Base-by-base conservation (phyloP, 1,140 invertebrate species). In the Telenomus remus region DNA sequence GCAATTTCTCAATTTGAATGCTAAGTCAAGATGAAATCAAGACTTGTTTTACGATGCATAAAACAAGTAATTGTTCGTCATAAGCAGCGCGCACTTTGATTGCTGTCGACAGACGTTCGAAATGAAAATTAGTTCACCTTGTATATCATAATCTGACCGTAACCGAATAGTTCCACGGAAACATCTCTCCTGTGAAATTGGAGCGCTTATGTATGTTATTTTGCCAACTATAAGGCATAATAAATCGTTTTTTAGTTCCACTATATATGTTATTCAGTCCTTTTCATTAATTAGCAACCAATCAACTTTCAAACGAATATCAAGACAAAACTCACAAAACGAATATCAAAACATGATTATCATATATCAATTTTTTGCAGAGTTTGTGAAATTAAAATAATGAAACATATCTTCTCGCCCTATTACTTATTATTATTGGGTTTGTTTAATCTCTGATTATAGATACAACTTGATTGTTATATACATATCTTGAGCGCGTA, bases 401-500 rank as follows among this genome's bases (percentile, higher is more conserved):
- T 27, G n/a, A 27, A 27, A 27, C 19, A 27, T 27, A 27, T 27
- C 19, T 27, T 63, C 73, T 51, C 70, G 63, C 16, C 59, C 66
- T 76, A 65, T 60, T 60, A 76, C 46, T 72, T 55, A 79, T 71
- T 76, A 76, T 66, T 72, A 69, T 69, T 14, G 54, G 76, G 68
- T 72, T 79, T 49, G 59, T 59, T 72, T 73, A n/a, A n/a, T n/a
- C 44, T 74, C 3, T 70, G 68, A 47, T 57, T 71, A 74, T 50
- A 71, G 81, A 80, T 77, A 78, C 77, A 78, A 65, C 79, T 80
- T 66, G 77, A 83, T 81, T 77, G 79, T 81, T 79, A 74, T 66
- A 49, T 46, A 59, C 72, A 80, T 76, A 80, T 60, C 56, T 27
- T 6, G 19, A 3, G 19, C 19, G 6, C 6, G 37, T 56, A 51